Conservation (phyloP, 2,113 vertebrate species). For the Orycteropus afer region DNA sequence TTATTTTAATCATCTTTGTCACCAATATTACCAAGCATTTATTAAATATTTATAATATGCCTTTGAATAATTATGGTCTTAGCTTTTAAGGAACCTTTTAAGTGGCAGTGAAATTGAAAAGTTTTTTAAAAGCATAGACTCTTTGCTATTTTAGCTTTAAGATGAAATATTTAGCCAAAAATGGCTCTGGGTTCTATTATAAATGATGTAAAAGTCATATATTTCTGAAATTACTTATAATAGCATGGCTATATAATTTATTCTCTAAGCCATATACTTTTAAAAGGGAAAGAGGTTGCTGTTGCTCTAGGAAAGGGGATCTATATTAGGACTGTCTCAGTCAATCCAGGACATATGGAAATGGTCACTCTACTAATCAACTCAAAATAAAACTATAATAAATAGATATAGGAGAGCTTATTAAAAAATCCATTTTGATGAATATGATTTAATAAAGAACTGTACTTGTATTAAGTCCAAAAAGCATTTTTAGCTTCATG, state of each 20-base stretch:
- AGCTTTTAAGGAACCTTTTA: constrained; percentile 1
- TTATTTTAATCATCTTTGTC: background rate
- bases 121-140: constrained; percentile 22
- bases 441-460: background rate
- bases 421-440: background rate
- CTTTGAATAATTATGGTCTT: background rate
- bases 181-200: background rate
- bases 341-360: background rate
- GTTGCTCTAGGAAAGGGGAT: background rate
- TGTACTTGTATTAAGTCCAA: background rate
- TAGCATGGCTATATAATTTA: background rate
- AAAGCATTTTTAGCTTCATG: background rate
- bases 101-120: background rate
- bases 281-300: background rate
- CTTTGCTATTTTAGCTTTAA: constrained; percentile 29
- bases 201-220: background rate
- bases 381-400: constrained; percentile 29
- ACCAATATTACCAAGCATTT: background rate
- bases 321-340: background rate
- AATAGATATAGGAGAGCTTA: background rate
- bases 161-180: constrained; percentile 10
- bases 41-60: background rate
- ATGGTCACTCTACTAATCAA: background rate
- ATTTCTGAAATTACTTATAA: background rate
- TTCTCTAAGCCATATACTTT: background rate